Evolutionary conservation across 2,888 invertebrate genomes (phyloP).

Genomic region (Lithodes maja): DNA sequence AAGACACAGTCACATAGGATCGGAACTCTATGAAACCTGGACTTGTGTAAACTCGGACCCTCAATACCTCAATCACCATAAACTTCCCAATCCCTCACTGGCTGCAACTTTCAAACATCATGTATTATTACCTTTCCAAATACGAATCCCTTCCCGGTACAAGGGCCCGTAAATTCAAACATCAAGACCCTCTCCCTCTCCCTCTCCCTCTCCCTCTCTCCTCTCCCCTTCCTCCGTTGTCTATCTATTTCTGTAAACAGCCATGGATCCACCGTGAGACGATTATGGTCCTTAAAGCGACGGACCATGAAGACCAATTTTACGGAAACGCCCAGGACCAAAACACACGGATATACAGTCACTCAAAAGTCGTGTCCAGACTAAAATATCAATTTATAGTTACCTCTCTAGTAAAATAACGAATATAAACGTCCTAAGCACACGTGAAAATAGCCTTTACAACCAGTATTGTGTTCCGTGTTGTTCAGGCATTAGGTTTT

Average conservation of each 20-base stretch:
- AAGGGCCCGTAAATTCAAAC: background rate
- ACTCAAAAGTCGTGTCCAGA: background rate
- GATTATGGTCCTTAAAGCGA: background rate
- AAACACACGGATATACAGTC: background rate
- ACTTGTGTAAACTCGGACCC: background rate
- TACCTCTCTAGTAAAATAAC: too few relatives aligned
- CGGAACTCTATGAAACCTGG: background rate
- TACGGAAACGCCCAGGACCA: background rate
- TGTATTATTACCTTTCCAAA: background rate
- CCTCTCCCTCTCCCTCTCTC: background rate
- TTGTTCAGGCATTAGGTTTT: too few relatives aligned
- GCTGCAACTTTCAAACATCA: background rate
- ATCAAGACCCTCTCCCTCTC: background rate
- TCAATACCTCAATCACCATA: background rate
- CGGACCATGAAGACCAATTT: background rate
- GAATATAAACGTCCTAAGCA: too few relatives aligned
- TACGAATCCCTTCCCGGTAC: background rate
- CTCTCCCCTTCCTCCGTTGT: background rate
- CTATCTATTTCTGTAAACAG: slow-evolving; percentile 4
- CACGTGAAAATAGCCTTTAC: too few relatives aligned
- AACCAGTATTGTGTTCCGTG: too few relatives aligned
- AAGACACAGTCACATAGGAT: background rate
- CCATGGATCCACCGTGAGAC: background rate
- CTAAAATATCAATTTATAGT: too few relatives aligned
- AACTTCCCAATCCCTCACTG: background rate